Evolutionary conservation across 2,113 vertebrate species (phyloP).

Genomic region (Macrotis lagotis): DNA sequence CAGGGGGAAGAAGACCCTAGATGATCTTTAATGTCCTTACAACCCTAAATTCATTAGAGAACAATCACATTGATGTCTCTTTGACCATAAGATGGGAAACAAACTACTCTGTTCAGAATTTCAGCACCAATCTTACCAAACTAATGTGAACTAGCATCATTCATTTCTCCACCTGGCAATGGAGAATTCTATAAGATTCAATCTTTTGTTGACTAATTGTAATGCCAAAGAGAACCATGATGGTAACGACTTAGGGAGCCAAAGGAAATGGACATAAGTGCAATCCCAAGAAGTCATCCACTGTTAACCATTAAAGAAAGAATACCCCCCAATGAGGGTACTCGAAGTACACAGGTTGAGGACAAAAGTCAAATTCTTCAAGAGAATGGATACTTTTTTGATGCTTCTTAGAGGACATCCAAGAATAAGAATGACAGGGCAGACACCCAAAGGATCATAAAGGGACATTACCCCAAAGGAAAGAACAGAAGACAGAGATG

Average conservation of each 20-base stretch:
- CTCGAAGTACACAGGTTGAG: not conserved
- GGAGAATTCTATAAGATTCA: not conserved
- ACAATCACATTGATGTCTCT: too few species aligned
- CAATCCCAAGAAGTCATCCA: not conserved
- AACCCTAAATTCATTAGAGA: too few species aligned
- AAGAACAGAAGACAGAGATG: too few species aligned
- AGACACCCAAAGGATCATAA: too few species aligned
- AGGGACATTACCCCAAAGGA: too few species aligned
- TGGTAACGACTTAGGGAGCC: not conserved
- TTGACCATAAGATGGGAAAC: too few species aligned
- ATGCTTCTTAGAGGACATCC: too few species aligned
- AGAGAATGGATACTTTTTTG: too few species aligned
- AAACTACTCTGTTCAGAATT: not conserved
- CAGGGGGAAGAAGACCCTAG: rapidly evolving
- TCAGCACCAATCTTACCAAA: not conserved
- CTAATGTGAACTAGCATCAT: rapidly evolving
- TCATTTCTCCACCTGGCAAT: not conserved
- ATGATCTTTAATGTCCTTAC: rapidly evolving
- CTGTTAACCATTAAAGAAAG: not conserved
- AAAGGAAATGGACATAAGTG: not conserved
- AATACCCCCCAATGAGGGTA: rapidly evolving
- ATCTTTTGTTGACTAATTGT: rapidly evolving
- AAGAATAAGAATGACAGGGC: too few species aligned
- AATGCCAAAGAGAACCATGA: not conserved
- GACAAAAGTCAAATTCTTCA: not conserved